A percentile compares a stretch with the other conserved stretches of the same genome.
phyloP scores from a whole-genome alignment of 2,888 invertebrate genomes.

The Acronicta leporina region DNA sequence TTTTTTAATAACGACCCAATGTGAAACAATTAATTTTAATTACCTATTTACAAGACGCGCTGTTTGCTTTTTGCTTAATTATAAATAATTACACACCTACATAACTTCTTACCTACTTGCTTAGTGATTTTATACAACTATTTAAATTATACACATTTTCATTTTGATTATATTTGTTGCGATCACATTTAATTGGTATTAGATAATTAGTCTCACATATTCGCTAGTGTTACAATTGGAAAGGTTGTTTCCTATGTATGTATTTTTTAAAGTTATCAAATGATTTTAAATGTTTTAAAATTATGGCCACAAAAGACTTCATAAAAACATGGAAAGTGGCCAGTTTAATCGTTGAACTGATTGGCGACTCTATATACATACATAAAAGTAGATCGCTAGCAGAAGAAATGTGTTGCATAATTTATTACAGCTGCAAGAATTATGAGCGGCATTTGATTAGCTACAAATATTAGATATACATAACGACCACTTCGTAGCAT shows the following conservation, averaged over 20 bases:
- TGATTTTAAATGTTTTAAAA: too few species aligned
- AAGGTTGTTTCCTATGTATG: too few species aligned
- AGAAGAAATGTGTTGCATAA: constrained; percentile 27
- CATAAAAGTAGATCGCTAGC: neutral
- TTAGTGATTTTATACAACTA: constrained; percentile 70
- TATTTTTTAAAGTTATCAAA: too few species aligned
- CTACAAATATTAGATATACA: too few species aligned
- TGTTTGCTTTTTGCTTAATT: constrained; percentile 61
- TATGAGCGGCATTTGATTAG: neutral
- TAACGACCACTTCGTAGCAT: too few species aligned
- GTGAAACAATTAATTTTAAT: constrained; percentile 60
- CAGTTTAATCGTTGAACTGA: too few species aligned
- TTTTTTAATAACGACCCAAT: constrained; percentile 55
- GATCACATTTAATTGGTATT: constrained; percentile 48
- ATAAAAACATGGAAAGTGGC: too few species aligned
- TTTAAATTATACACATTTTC: constrained; percentile 59
- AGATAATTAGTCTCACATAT: constrained; percentile 40
- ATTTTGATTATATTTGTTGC: constrained; percentile 43
- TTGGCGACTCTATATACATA: too few species aligned
- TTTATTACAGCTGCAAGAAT: constrained; percentile 35
- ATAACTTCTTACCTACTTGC: constrained; percentile 70
- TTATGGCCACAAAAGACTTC: too few species aligned
- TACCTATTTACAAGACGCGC: constrained; percentile 62
- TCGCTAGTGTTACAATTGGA: constrained; percentile 31
- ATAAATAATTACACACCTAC: constrained; percentile 73